phyloP scores from a whole-genome alignment of 1,140 invertebrate genomes.

The Parapsyche elsis region DNA sequence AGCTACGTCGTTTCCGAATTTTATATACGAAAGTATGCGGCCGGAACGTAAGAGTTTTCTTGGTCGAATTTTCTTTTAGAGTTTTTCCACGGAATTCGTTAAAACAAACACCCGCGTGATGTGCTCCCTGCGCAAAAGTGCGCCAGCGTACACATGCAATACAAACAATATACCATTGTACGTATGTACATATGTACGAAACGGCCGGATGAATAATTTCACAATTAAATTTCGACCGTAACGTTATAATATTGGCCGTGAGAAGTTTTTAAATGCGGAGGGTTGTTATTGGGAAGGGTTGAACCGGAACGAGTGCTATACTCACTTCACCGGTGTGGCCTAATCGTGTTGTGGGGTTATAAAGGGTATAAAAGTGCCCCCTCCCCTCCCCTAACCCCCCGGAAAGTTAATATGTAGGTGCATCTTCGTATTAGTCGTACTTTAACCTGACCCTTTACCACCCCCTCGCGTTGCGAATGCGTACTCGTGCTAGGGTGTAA shows the following conservation, averaged over 20 bases:
- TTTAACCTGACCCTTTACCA: neutral
- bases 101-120: slow-evolving; percentile 2
- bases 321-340: neutral
- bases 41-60: slow-evolving; percentile 18
- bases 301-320: neutral
- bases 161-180: neutral
- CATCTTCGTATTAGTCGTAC: neutral
- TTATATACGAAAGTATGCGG: slow-evolving; percentile 15
- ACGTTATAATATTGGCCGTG: neutral
- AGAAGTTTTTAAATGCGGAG: neutral
- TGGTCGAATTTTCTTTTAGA: slow-evolving; percentile 26
- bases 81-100: slow-evolving; percentile 26
- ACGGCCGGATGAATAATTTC: neutral
- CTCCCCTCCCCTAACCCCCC: too few relatives aligned
- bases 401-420: slow-evolving; percentile 6
- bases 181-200: neutral
- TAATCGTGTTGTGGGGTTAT: neutral
- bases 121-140: neutral
- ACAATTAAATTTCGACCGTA: slow-evolving; percentile 21
- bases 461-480: neutral
- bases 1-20: slow-evolving; percentile 22
- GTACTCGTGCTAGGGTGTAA: neutral
- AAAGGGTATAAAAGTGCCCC: neutral
- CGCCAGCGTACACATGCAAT: neutral
- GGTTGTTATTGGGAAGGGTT: neutral